Evolutionary conservation across 2,113 vertebrate genomes (phyloP).

Genomic region (Hemiprocne comata): DNA sequence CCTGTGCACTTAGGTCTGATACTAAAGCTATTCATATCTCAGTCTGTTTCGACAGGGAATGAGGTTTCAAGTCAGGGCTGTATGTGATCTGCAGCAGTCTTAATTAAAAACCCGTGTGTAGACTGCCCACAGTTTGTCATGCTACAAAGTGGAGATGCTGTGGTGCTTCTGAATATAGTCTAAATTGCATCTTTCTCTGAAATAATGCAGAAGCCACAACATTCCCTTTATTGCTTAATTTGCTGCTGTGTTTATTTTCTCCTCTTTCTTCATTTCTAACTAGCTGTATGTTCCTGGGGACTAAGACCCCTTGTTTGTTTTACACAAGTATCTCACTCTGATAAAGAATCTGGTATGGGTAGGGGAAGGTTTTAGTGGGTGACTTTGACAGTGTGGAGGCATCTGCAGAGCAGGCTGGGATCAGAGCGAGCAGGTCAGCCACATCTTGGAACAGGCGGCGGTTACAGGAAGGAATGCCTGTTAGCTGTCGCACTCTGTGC

Average conservation of each 20-base stretch:
- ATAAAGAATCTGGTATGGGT: background rate
- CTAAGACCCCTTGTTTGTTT: background rate
- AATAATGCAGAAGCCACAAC: background rate
- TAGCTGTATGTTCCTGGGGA: background rate
- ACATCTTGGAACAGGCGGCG: background rate
- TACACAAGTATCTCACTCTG: background rate
- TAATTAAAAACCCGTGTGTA: background rate
- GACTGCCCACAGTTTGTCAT: background rate
- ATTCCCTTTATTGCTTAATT: background rate
- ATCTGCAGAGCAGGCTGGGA: background rate
- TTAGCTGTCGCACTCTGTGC: too few species aligned
- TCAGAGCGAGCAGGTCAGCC: background rate
- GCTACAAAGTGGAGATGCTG: background rate
- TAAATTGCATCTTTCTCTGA: background rate
- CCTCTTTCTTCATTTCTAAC: background rate
- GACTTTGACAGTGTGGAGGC: too few species aligned
- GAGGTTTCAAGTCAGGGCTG: background rate
- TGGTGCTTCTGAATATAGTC: background rate
- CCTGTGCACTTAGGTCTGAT: background rate
- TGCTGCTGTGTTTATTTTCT: background rate
- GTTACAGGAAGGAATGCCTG: background rate
- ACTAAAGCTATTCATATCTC: background rate
- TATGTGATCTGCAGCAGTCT: background rate
- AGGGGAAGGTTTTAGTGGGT: background rate
- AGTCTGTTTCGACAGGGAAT: background rate